Evolutionary conservation across 2,113 vertebrate genomes (phyloP).

Genomic region (Bufo bufo): DNA sequence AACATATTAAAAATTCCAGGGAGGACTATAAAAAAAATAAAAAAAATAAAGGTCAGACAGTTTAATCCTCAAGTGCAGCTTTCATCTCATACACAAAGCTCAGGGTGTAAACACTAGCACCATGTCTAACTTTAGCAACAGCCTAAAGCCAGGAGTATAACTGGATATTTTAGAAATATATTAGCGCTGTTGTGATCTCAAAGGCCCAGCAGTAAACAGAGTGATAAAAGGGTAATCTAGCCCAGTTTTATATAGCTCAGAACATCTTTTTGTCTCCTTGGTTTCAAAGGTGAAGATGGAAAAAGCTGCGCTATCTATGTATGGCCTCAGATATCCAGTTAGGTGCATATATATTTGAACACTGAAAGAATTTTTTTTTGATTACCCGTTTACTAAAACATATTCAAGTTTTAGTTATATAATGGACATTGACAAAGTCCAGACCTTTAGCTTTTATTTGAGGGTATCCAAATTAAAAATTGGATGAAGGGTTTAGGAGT

Average conservation of each 20-base stretch:
- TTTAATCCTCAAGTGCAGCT: conserved; percentile 22
- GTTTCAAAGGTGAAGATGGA: not conserved
- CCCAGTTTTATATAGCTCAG: not conserved
- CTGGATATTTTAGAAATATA: conserved; percentile 18
- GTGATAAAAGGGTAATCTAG: conserved; percentile 22
- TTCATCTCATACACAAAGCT: conserved; percentile 15
- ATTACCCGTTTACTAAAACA: too few relatives aligned
- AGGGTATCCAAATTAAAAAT: too few relatives aligned
- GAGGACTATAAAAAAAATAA: not conserved
- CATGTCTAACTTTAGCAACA: conserved; percentile 39
- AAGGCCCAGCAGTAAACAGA: conserved; percentile 36
- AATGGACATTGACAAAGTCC: too few relatives aligned
- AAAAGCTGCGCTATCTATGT: not conserved
- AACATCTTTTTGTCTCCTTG: not conserved
- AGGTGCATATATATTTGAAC: too few relatives aligned
- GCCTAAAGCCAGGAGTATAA: conserved; percentile 25
- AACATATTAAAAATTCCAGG: not conserved
- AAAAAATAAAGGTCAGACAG: not conserved
- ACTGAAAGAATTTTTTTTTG: too few relatives aligned
- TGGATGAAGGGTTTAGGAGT: too few relatives aligned
- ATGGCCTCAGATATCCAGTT: too few relatives aligned
- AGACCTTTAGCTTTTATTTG: too few relatives aligned
- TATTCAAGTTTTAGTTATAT: too few relatives aligned
- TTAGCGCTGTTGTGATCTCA: conserved; percentile 14
- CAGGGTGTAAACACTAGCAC: conserved; percentile 7